Base-by-base conservation (phyloP, 2,888 invertebrate species). In the Cartodere bifasciata region DNA sequence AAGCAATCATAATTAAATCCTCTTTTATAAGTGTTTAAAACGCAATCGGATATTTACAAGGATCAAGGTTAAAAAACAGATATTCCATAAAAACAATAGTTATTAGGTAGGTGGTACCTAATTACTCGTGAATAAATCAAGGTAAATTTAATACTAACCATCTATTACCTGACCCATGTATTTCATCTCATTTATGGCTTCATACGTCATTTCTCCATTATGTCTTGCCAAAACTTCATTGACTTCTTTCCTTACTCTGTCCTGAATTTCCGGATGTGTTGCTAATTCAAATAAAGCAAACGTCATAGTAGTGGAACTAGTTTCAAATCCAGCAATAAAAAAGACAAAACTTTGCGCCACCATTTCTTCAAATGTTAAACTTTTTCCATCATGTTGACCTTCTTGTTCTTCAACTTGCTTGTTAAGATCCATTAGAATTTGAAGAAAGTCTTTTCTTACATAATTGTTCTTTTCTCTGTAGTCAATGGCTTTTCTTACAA, bases 311-410 rank as follows among this genome's bases (percentile, higher is more conserved):
- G 57, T 51, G 1, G 63, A 59, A 0, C 64, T 62, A 0, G 66
- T 65, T 38, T 65, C 65, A 39, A 59, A 65, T 2, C 65, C 65
- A 12, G 65, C 67, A 2, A 58, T 16, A 38, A 63, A 64, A 38
- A 68, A 64, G 0, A 65, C 50, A 2, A 63, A 47, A 3, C 56
- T 47, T 26, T 65, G 60, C 0, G 63, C 55, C 0, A 50, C 37
- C 11, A 64, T 38, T 31, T 42, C 41, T 0, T 52, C 41, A 7
- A 47, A 13, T 4, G 36, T 42, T 21, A 49, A 34, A 13, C 12
- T 25, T 10, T 17, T 21, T 15, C 13, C 30, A 25, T 30, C 28
- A 9, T 22, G 27, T 4, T 35, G 23, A 13, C 36, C 16, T 4
- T 24, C 7, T 9, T 5, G 4, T 14, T 30, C 24, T 1, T 16